Evolutionary conservation across 2,888 invertebrate species (phyloP).

Genomic region (Cactoblastis cactorum): DNA sequence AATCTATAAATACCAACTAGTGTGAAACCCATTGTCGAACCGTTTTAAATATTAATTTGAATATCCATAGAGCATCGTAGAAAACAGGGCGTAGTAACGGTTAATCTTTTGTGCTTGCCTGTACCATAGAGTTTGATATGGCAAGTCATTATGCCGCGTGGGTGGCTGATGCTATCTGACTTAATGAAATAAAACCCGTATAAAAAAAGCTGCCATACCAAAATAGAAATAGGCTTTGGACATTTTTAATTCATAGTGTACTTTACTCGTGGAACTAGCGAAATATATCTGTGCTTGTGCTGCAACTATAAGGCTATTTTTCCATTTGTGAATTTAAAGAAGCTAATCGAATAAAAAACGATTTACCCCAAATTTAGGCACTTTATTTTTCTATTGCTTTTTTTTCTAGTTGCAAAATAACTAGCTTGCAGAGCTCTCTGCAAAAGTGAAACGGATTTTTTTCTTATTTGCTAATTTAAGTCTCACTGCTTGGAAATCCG

Average conservation of each 20-base stretch:
- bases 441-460: too few species aligned
- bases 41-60: constrained; percentile 10
- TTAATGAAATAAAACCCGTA: constrained; percentile 75
- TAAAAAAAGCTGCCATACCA: constrained; percentile 44
- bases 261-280: not conserved
- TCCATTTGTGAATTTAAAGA: too few species aligned
- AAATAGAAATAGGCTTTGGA: constrained; percentile 6
- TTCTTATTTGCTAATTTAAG: too few species aligned
- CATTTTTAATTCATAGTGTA: not conserved
- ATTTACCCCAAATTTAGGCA: too few species aligned
- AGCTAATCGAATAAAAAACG: too few species aligned
- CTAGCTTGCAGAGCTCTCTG: too few species aligned
- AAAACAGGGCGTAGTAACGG: constrained; percentile 17
- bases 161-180: constrained; percentile 71
- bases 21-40: constrained; percentile 7
- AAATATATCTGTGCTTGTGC: too few species aligned
- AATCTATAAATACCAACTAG: not conserved
- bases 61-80: not conserved
- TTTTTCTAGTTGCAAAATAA: too few species aligned
- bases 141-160: constrained; percentile 76
- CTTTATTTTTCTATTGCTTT: too few species aligned
- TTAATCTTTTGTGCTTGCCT: constrained; percentile 16
- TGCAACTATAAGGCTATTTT: too few species aligned
- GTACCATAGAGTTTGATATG: constrained; percentile 46
- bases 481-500: too few species aligned